phyloP scores from a whole-genome alignment of 2,888 invertebrate species.

The Phyto melanocephala region DNA sequence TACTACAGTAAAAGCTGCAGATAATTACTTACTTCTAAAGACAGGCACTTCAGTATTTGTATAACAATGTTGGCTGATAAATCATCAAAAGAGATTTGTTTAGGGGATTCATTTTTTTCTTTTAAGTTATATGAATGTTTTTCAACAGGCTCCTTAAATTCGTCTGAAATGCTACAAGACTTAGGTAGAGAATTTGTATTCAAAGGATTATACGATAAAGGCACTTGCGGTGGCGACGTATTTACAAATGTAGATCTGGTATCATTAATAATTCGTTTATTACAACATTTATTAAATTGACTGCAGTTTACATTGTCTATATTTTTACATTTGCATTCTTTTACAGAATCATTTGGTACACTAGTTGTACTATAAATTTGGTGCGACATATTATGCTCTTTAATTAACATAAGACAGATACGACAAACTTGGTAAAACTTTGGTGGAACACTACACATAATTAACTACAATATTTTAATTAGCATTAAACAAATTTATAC shows the following conservation, averaged over 20 bases:
- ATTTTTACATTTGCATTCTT: conserved; percentile 44
- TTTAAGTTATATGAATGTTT: conserved; percentile 4
- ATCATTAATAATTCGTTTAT: not conserved
- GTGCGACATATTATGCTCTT: conserved; percentile 85
- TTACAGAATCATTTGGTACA: conserved; percentile 38
- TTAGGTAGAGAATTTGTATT: conserved; percentile 11
- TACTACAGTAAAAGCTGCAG: not conserved
- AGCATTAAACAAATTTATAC: not conserved
- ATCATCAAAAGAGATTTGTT: conserved; percentile 73
- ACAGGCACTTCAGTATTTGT: conserved; percentile 88
- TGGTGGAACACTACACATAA: conserved; percentile 94
- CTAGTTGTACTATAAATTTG: conserved; percentile 74
- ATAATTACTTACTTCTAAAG: conserved; percentile 85
- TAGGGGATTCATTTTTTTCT: conserved; percentile 62
- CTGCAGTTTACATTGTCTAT: conserved; percentile 36
- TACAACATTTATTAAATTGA: conserved; percentile 26
- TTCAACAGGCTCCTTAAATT: conserved; percentile 56
- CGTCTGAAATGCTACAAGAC: conserved; percentile 2
- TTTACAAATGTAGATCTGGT: not conserved
- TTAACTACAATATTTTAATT: conserved; percentile 75
- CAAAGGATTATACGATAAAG: conserved; percentile 49
- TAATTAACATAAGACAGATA: conserved; percentile 91
- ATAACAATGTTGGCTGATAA: conserved; percentile 79
- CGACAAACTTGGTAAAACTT: conserved; percentile 96
- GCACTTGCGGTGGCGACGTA: conserved; percentile 32